A percentile compares a stretch with the other conserved stretches of the same genome.
Evolutionary conservation across 2,797 vertebrate species (phyloP).

Genomic region (Ispidina picta): DNA sequence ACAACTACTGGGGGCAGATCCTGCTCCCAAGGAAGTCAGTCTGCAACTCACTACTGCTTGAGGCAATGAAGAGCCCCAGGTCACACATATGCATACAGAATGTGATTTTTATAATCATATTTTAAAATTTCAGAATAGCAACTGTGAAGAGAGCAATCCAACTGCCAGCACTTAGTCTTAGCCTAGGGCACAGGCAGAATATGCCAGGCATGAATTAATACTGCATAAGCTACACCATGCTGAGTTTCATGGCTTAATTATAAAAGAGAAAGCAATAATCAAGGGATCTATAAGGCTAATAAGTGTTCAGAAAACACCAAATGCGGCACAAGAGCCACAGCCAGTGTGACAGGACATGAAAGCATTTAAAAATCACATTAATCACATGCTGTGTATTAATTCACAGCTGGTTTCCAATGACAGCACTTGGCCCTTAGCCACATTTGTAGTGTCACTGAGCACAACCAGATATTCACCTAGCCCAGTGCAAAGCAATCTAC

Average conservation of each 20-base stretch:
- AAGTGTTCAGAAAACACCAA: slow-evolving; percentile 38
- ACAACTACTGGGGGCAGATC: fast-evolving
- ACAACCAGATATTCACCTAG: fast-evolving
- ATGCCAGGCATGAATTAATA: slow-evolving; percentile 5
- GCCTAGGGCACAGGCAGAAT: slow-evolving; percentile 21
- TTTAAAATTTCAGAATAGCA: slow-evolving; percentile 5
- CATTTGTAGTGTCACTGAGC: background rate
- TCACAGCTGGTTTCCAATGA: background rate
- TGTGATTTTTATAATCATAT: slow-evolving; percentile 50
- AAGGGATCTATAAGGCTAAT: slow-evolving; percentile 65
- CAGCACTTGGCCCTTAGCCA: background rate
- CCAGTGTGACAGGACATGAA: slow-evolving; percentile 8
- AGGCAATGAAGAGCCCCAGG: fast-evolving
- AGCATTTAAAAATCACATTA: background rate
- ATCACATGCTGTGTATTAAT: background rate
- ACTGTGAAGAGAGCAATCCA: slow-evolving; percentile 35
- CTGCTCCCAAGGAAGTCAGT: background rate
- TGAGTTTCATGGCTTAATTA: slow-evolving; percentile 65
- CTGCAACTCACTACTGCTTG: background rate
- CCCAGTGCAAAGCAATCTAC: background rate
- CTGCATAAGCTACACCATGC: slow-evolving; percentile 15
- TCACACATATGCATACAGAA: background rate
- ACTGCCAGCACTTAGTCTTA: slow-evolving; percentile 48
- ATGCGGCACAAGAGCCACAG: slow-evolving; percentile 21
- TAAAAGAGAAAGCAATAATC: slow-evolving; percentile 62